Base-by-base conservation (phyloP, 2,888 invertebrate genomes). In the Harpalus rufipes region DNA sequence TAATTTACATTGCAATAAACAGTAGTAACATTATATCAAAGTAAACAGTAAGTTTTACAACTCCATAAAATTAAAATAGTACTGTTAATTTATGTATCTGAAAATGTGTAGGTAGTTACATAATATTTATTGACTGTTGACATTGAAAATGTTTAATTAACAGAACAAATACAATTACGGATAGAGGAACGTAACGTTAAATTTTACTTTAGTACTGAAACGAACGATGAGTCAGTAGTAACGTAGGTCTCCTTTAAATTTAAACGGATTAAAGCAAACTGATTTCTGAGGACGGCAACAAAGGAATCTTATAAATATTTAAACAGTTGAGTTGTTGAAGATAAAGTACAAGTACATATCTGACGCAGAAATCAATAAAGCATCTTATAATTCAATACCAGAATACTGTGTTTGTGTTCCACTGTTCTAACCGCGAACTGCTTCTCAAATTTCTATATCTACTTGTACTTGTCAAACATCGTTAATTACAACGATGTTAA, bases 331-430 rank as follows among this genome's bases (percentile, higher is more conserved):
- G 68, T 25, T 51, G 44, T 51, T 51, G 44, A 51, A 12, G 44
- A 51, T 51, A 51, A 51, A 51, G 21, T 63, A 21, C 21, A 63
- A 72, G 68, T 72, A 72, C 1, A 72, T 39, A 41, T 72, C 68
- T 72, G 68, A 41, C 68, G 14, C 14, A 39, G 16, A 74, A 74
- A 74, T 74, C 72, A 74, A 74, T 74, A 74, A 74, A 41, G 18
- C 72, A 44, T 74, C 44, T 44, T 44, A 74, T 74, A 44, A 74
- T 44, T 74, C 44, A 51, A 51, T 51, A 51, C 44, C 44, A 51
- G 44, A 51, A 12, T 51, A 12, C 10, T 51, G 44, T 51, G 32
- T 32, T 32, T 32, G 32, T 6, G 32, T 32, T 32, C 6, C 32
- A 6, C 32, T 32, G 32, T 32, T 32, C 32, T 5, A 32, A 32